Evolutionary conservation across 2,797 vertebrate species (phyloP).

Genomic region (Phataginus tricuspis): DNA sequence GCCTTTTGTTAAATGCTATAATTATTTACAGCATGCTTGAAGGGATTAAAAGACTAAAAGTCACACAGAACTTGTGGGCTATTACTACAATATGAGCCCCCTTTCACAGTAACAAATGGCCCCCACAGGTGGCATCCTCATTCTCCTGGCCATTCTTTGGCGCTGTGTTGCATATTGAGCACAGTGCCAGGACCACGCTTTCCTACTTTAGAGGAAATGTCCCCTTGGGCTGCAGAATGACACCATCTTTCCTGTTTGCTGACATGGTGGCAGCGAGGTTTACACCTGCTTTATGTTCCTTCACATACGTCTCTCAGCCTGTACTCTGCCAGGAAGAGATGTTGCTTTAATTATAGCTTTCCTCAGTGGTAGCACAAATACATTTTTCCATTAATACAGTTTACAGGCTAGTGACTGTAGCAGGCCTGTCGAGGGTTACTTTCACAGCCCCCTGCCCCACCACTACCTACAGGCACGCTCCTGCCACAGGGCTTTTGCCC

Average conservation of each 20-base stretch:
- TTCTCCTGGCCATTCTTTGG: background rate
- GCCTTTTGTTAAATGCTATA: background rate
- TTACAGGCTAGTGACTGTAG: no score
- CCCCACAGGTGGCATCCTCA: no score
- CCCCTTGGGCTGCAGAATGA: background rate
- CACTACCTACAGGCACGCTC: background rate
- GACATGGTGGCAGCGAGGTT: background rate
- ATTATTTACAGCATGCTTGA: background rate
- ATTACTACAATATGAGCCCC: no score
- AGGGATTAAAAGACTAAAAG: background rate
- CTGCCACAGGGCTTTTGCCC: background rate
- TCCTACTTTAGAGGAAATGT: background rate
- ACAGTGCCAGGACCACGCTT: no score
- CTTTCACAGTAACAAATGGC: no score
- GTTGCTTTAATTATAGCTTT: background rate
- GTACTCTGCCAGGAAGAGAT: background rate
- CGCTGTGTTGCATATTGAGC: background rate
- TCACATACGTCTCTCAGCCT: background rate
- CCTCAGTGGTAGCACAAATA: background rate
- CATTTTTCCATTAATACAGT: background rate
- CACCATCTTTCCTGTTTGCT: background rate
- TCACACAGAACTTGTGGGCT: background rate
- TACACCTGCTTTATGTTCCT: background rate
- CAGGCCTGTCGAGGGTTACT: background rate
- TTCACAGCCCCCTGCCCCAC: fast-evolving